Conservation (phyloP, 1,140 invertebrate species). For the Pseudomyrmex cubaensis region DNA sequence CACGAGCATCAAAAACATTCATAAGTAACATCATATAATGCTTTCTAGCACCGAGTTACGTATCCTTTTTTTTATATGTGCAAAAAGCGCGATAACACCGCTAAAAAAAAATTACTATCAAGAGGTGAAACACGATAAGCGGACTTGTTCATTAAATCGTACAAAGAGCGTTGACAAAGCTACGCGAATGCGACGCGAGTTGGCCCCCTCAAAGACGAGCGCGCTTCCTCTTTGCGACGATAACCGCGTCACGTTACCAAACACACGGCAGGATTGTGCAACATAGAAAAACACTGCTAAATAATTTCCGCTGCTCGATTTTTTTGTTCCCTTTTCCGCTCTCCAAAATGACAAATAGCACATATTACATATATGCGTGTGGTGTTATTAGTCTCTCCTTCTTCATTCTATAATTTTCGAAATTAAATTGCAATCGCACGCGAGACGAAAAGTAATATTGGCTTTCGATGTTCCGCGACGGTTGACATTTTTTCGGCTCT, state of each 20-base stretch:
- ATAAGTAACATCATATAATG: background rate
- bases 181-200: constrained; percentile 27
- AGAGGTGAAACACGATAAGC: constrained; percentile 36
- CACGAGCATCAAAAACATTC: too few species aligned
- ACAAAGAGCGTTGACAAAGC: constrained; percentile 54
- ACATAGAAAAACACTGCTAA: constrained; percentile 19
- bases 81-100: background rate
- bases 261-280: constrained; percentile 21
- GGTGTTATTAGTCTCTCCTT: background rate
- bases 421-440: background rate
- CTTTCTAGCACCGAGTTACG: constrained; percentile 7
- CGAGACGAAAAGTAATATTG: background rate
- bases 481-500: background rate
- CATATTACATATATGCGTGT: background rate
- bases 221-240: constrained; percentile 46
- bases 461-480: background rate
- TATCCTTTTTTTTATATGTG: constrained; percentile 1
- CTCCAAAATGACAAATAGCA: background rate
- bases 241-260: constrained; percentile 47
- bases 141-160: constrained; percentile 44
- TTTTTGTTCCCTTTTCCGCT: background rate
- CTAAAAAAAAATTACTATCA: constrained; percentile 15
- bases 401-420: background rate
- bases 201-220: constrained; percentile 37
- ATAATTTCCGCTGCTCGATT: constrained; percentile 7